These are phyloP conservation scores for Goniozus legneri DNA, from an alignment of 1,140 invertebrate species.

Conservation along the genomic window DNA sequence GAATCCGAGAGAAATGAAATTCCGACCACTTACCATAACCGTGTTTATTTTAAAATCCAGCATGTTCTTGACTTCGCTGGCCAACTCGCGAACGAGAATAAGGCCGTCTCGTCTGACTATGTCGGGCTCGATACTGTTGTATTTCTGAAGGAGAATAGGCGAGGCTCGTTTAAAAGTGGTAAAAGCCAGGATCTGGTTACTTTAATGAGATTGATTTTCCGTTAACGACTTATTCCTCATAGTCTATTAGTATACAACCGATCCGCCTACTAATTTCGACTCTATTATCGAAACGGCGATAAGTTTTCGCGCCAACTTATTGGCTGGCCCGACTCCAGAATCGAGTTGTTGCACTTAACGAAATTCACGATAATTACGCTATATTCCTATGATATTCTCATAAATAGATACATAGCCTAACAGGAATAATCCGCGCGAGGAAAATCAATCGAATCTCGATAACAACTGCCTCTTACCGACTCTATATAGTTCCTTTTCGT, in stretches of 20 bases:
- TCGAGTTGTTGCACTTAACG: too few species aligned
- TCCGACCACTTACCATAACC: constrained; percentile 77
- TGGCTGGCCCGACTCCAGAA: too few species aligned
- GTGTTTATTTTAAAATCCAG: constrained; percentile 88
- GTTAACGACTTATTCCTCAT: too few species aligned
- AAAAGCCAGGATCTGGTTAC: too few species aligned
- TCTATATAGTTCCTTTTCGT: constrained; percentile 85
- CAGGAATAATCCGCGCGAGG: background rate
- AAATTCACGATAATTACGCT: too few species aligned
- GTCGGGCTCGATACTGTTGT: constrained; percentile 68
- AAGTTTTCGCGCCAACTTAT: too few species aligned
- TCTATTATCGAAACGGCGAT: too few species aligned
- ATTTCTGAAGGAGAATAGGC: constrained; percentile 63
- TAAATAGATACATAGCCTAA: background rate
- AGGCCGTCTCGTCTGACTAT: constrained; percentile 79
- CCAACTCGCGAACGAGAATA: constrained; percentile 76
- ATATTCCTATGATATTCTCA: too few species aligned
- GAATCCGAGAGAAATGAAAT: constrained; percentile 5
- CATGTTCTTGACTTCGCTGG: constrained; percentile 82
- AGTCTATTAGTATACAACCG: too few species aligned
- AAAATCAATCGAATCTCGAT: constrained; percentile 2
- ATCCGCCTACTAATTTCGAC: too few species aligned
- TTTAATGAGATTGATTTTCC: too few species aligned
- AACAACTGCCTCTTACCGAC: constrained; percentile 62
- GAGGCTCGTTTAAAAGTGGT: background rate